Evolutionary conservation across 1,140 invertebrate genomes (phyloP).

Genomic region (Pogonomyrmex barbatus): DNA sequence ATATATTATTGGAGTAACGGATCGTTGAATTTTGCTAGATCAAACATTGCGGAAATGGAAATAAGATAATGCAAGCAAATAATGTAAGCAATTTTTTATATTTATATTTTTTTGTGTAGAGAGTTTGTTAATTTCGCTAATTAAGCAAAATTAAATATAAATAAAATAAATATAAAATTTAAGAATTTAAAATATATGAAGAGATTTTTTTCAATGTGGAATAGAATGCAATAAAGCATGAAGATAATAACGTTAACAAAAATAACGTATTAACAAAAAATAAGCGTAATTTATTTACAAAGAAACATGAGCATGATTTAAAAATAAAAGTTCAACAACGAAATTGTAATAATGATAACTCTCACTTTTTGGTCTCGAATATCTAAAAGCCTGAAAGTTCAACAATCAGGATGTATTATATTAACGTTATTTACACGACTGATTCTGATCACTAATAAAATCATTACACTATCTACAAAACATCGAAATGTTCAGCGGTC

Average conservation of each 20-base stretch:
- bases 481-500: slow-evolving; percentile 12
- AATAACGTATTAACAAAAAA: slow-evolving; percentile 63
- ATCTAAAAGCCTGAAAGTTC: neutral
- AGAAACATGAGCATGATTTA: slow-evolving; percentile 47
- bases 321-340: slow-evolving; percentile 21
- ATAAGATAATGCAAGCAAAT: neutral
- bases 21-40: neutral
- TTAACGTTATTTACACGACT: slow-evolving; percentile 38
- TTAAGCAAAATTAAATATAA: too few relatives aligned
- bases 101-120: neutral
- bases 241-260: slow-evolving; percentile 54
- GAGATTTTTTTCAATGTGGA: neutral
- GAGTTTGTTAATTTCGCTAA: neutral
- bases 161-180: too few relatives aligned
- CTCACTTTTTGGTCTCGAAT: neutral
- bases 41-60: slow-evolving; percentile 14
- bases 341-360: neutral
- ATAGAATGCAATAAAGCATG: neutral
- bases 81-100: neutral
- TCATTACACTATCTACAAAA: slow-evolving; percentile 26
- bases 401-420: neutral
- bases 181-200: too few relatives aligned
- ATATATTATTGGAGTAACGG: neutral
- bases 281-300: slow-evolving; percentile 72
- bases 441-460: neutral